Evolutionary conservation across 1,140 invertebrate genomes (phyloP).

Genomic region (Ectropis grisescens): DNA sequence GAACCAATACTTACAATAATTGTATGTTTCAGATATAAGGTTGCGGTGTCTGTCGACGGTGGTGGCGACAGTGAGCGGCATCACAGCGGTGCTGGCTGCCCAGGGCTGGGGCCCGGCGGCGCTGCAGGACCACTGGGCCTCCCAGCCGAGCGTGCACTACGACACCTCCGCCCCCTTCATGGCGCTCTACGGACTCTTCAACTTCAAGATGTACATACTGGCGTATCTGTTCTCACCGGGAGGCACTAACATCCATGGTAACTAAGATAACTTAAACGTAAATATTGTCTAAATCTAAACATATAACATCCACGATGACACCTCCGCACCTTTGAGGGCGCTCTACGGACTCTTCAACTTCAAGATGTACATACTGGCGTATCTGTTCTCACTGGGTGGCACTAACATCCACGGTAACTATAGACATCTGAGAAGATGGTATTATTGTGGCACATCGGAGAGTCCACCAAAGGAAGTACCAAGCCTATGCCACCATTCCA

Average conservation of each 20-base stretch:
- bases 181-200: constrained; percentile 94
- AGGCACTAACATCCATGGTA: constrained; percentile 84
- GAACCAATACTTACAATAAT: no score
- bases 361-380: constrained; percentile 94
- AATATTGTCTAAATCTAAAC: no score
- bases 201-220: constrained; percentile 95
- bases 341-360: constrained; percentile 96
- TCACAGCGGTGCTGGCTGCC: constrained; percentile 83
- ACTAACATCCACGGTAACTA: constrained; percentile 86
- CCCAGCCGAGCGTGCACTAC: constrained; percentile 88
- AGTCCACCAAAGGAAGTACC: no score
- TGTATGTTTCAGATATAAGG: constrained; percentile 87
- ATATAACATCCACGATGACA: constrained; percentile 89
- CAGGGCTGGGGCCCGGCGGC: constrained; percentile 89
- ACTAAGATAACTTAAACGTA: no score
- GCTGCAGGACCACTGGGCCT: constrained; percentile 94
- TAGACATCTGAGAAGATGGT: no score
- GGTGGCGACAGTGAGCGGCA: constrained; percentile 86
- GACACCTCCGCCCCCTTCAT: constrained; percentile 94
- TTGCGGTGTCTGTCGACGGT: constrained; percentile 92
- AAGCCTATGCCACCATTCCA: no score
- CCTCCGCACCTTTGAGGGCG: constrained; percentile 94
- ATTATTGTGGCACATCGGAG: no score
- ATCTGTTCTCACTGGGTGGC: constrained; percentile 90
- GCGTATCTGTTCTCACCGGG: constrained; percentile 95